phyloP scores from a whole-genome alignment of 1,140 invertebrate genomes.

The Drosophila tsacasi region DNA sequence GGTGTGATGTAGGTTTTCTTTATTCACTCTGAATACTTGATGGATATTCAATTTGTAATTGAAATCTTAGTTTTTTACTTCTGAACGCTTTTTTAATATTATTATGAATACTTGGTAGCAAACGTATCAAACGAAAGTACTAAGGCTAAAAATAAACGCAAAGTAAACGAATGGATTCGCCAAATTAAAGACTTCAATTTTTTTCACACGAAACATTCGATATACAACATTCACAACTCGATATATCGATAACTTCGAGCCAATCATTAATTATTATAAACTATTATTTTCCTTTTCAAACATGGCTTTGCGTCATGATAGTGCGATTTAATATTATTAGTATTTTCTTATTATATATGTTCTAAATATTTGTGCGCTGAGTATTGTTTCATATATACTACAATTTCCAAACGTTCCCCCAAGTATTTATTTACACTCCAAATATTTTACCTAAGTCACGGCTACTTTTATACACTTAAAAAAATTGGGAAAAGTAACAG shows the following conservation, averaged over 20 bases:
- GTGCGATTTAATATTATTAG: no score
- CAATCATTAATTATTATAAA: no score
- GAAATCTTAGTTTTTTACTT: constrained; percentile 1
- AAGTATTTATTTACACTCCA: no score
- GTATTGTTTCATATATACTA: no score
- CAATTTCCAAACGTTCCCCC: no score
- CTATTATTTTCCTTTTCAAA: no score
- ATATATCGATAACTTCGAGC: not conserved
- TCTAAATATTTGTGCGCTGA: no score
- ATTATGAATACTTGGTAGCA: constrained; percentile 34
- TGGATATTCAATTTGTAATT: constrained; percentile 12
- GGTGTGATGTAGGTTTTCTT: constrained; percentile 40
- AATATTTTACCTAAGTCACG: no score
- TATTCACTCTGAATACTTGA: constrained; percentile 34
- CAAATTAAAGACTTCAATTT: constrained; percentile 41
- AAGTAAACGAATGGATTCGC: constrained; percentile 42
- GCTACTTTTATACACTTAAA: no score
- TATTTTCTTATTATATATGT: no score
- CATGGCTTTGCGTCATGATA: no score
- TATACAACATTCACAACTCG: constrained; percentile 2
- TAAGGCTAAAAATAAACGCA: constrained; percentile 44
- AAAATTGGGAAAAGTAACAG: no score
- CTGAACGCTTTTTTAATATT: constrained; percentile 8
- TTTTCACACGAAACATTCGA: constrained; percentile 42
- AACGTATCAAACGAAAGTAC: constrained; percentile 46